Evolutionary conservation across 2,113 vertebrate species (phyloP).

Genomic region (Panthera uncia): DNA sequence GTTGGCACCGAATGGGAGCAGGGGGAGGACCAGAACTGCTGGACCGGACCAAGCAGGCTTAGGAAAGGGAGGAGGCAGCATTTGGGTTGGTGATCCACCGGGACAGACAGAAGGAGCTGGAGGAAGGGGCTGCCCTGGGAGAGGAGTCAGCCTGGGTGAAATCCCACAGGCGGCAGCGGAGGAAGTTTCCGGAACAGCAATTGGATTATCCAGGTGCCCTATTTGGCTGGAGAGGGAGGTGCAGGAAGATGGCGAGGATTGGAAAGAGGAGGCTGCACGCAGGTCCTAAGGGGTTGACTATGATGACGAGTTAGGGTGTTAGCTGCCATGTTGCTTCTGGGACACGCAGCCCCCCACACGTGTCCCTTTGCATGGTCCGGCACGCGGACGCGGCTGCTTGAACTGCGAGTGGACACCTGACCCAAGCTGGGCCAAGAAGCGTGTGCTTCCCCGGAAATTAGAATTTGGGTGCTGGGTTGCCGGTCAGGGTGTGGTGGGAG

Average conservation of each 20-base stretch:
- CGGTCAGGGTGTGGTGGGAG: background rate
- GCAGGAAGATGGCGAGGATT: background rate
- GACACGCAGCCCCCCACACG: background rate
- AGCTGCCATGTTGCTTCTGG: fast-evolving
- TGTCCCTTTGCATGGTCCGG: background rate
- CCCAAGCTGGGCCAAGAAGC: background rate
- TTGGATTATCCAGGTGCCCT: background rate
- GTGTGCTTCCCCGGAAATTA: background rate
- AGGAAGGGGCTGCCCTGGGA: background rate
- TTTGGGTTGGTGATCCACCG: background rate
- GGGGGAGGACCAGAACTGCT: background rate
- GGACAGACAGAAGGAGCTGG: background rate
- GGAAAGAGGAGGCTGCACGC: fast-evolving
- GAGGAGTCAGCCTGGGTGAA: background rate
- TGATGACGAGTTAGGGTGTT: background rate
- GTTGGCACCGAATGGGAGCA: too few species aligned
- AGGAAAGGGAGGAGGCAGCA: background rate
- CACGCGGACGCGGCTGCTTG: background rate
- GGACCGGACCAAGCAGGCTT: background rate
- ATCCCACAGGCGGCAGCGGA: background rate
- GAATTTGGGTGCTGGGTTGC: background rate
- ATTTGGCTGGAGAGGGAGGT: background rate
- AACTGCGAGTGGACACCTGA: background rate
- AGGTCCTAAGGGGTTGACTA: background rate
- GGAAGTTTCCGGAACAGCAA: background rate